These are phyloP conservation scores for Cerceris ruficornis DNA, from an alignment of 2,888 invertebrate genomes.

Conservation along the genomic window DNA sequence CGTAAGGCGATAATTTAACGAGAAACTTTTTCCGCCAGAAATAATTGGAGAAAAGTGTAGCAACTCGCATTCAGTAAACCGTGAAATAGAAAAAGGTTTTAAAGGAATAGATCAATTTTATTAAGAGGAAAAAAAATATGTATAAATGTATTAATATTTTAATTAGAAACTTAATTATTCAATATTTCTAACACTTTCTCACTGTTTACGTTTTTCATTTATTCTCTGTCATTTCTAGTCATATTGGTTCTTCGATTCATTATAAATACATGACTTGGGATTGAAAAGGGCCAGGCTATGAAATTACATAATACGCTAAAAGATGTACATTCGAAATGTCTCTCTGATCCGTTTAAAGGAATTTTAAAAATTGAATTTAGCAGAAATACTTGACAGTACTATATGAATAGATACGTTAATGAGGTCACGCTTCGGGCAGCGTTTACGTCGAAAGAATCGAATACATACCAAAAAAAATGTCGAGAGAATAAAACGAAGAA, in stretches of 20 bases:
- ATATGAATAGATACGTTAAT: not conserved
- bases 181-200: not conserved
- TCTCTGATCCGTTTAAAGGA: not conserved
- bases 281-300: too few relatives aligned
- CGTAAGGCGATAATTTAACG: conserved; percentile 38
- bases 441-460: not conserved
- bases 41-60: conserved; percentile 5
- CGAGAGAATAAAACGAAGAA: not conserved
- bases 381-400: not conserved
- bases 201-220: not conserved
- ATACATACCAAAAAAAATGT: not conserved
- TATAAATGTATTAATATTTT: not conserved
- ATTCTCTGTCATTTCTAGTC: not conserved
- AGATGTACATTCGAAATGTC: not conserved
- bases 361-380: not conserved
- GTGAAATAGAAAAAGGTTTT: conserved; percentile 2
- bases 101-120: not conserved
- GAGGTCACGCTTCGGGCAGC: not conserved
- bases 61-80: conserved; percentile 9
- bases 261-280: too few relatives aligned
- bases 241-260: too few relatives aligned
- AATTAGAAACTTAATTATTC: not conserved
- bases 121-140: not conserved
- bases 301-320: too few relatives aligned
- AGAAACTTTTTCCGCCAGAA: conserved; percentile 20